These are phyloP conservation scores for Spodoptera picta DNA, from an alignment of 2,888 invertebrate species.

Conservation along the genomic window DNA sequence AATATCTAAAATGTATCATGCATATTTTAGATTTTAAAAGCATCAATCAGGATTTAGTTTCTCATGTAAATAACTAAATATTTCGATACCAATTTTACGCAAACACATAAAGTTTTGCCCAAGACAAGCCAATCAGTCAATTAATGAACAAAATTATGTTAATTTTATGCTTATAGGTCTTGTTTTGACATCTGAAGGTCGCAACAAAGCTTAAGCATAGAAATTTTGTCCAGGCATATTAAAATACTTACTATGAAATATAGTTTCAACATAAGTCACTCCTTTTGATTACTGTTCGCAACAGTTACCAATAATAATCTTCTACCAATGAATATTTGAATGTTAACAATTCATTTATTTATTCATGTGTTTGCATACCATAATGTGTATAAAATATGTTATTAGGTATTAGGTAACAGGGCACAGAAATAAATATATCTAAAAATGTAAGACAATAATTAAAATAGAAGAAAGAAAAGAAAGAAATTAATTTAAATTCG, in stretches of 20 bases:
- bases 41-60: too few species aligned
- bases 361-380: too few species aligned
- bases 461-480: too few species aligned
- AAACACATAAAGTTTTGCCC: not conserved
- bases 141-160: slow-evolving; percentile 19
- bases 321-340: slow-evolving; percentile 50
- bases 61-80: too few species aligned
- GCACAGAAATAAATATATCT: too few species aligned
- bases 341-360: slow-evolving; percentile 33
- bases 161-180: slow-evolving; percentile 24
- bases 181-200: slow-evolving; percentile 21
- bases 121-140: slow-evolving; percentile 22
- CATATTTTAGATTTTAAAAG: too few species aligned
- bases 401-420: too few species aligned
- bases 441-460: too few species aligned
- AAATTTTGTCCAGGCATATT: slow-evolving; percentile 11
- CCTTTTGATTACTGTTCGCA: slow-evolving; percentile 33
- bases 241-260: slow-evolving; percentile 26
- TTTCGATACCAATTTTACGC: too few species aligned
- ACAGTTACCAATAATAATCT: slow-evolving; percentile 26
- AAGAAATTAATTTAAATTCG: too few species aligned
- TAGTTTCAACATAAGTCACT: slow-evolving; percentile 33
- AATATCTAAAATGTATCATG: too few species aligned
- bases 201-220: slow-evolving; percentile 1
- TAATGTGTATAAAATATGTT: too few species aligned